Evolutionary conservation across 2,797 vertebrate genomes (phyloP).

Genomic region (Bovichtus diacanthus): DNA sequence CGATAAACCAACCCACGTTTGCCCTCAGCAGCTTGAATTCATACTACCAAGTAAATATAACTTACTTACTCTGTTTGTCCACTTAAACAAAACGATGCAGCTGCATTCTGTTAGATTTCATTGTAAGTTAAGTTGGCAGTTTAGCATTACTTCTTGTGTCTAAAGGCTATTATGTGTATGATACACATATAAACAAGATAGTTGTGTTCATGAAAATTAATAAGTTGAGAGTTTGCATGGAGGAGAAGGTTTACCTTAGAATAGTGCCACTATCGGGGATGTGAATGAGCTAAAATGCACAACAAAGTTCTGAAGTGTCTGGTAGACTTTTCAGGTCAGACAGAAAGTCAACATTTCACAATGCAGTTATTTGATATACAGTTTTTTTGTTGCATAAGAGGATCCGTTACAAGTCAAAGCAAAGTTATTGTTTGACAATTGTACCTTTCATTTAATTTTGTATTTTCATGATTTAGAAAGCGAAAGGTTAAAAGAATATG

Average conservation of each 20-base stretch:
- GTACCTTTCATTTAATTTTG: neutral
- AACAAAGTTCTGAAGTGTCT: neutral
- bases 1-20: constrained; percentile 54
- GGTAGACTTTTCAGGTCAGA: neutral
- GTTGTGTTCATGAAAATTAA: constrained; percentile 25
- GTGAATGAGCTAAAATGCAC: neutral
- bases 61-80: neutral
- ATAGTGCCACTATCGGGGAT: neutral
- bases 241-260: neutral
- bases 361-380: neutral
- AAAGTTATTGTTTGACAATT: neutral
- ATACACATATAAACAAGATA: constrained; percentile 48
- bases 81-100: neutral
- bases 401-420: neutral
- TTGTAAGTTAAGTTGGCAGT: neutral
- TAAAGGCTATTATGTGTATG: constrained; percentile 36
- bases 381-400: neutral
- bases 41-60: neutral
- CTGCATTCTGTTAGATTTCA: neutral
- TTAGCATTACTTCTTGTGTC: constrained; percentile 46
- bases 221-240: constrained; percentile 11
- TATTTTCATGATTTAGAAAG: neutral
- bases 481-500: neutral
- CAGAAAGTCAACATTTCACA: neutral
- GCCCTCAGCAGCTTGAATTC: constrained; percentile 22